phyloP scores from a whole-genome alignment of 2,113 vertebrate genomes.

The Podocnemis expansa region DNA sequence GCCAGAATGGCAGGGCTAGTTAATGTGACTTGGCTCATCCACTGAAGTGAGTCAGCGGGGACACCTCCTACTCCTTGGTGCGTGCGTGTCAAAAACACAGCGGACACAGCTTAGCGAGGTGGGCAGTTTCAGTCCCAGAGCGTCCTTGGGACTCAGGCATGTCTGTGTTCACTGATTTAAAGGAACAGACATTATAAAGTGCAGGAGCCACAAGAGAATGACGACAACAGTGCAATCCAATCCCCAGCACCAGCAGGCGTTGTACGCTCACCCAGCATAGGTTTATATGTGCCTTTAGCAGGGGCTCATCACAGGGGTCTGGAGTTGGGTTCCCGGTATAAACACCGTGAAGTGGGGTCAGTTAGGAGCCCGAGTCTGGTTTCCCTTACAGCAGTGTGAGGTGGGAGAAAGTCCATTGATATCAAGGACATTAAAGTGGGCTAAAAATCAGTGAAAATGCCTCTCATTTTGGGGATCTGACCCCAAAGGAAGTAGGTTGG shows the following conservation, averaged over 20 bases:
- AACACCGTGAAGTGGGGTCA: not conserved
- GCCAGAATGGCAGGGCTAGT: not conserved
- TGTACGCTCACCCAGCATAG: not conserved
- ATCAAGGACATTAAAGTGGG: not conserved
- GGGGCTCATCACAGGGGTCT: not conserved
- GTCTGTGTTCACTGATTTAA: not conserved
- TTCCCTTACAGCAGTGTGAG: not conserved
- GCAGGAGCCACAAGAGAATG: not conserved
- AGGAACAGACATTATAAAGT: not conserved
- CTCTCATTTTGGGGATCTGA: not conserved
- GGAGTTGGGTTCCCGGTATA: not conserved
- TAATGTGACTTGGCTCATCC: not conserved
- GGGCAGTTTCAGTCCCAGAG: not conserved
- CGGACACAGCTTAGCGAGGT: not conserved
- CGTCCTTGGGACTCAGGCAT: not conserved
- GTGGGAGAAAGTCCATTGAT: not conserved
- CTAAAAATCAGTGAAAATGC: not conserved
- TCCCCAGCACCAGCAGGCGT: not conserved
- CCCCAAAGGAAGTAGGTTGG: not conserved
- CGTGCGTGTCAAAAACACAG: not conserved
- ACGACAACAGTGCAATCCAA: not conserved
- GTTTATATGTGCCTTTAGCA: not conserved
- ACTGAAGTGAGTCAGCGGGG: not conserved
- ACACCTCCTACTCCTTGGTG: not conserved
- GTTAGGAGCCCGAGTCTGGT: not conserved